phyloP scores from a whole-genome alignment of 2,113 vertebrate genomes.

The Oncorhynchus tshawytscha region DNA sequence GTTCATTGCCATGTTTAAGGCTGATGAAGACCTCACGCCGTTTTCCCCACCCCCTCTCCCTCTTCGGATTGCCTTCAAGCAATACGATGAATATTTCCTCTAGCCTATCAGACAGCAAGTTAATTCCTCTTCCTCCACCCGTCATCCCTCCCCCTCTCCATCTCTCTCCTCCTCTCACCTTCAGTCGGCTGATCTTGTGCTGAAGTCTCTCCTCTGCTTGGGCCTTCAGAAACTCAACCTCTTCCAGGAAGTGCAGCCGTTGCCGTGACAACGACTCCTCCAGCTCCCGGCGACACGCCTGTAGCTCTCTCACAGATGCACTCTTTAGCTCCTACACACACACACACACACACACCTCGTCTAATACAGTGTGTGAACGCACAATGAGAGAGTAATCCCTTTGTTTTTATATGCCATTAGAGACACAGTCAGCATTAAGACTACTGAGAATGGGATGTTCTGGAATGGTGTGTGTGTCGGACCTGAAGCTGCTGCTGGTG shows the following conservation, averaged over 20 bases:
- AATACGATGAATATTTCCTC: too few species aligned
- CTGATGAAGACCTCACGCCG: background rate
- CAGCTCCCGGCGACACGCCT: conserved; percentile 66
- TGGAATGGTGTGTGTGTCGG: background rate
- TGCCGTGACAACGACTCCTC: conserved; percentile 71
- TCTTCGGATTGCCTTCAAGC: too few species aligned
- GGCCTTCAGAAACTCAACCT: conserved; percentile 80
- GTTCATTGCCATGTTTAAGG: too few species aligned
- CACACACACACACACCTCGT: background rate
- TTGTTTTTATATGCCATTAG: conserved; percentile 26
- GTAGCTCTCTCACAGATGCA: conserved; percentile 68
- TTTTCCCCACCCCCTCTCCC: background rate
- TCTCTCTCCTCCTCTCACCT: conserved; percentile 57
- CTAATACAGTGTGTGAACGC: background rate
- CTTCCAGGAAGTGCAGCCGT: conserved; percentile 75
- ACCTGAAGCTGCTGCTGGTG: conserved; percentile 79
- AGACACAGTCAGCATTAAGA: conserved; percentile 9
- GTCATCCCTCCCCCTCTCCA: background rate
- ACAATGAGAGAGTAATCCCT: conserved; percentile 17
- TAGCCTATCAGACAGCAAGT: too few species aligned
- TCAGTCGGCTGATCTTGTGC: conserved; percentile 73
- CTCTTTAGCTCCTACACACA: conserved; percentile 59
- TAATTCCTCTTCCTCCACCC: too few species aligned
- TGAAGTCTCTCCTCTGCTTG: conserved; percentile 76
- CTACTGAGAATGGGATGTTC: background rate